Base-by-base conservation (phyloP, 2,888 invertebrate species). In the Pristionchus japonicus region DNA sequence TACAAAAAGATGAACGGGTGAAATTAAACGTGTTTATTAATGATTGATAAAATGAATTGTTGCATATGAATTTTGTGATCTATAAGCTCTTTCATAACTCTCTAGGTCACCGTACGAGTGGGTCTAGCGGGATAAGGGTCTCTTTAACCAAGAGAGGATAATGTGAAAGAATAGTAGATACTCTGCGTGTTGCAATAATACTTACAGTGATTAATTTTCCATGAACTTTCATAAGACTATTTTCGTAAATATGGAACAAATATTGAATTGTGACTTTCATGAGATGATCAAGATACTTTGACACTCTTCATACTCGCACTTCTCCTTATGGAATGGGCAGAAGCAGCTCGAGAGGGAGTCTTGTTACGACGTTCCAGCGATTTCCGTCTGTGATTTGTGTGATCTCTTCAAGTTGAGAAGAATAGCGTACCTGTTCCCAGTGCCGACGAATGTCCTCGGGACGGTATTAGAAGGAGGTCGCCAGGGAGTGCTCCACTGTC, bases 401-500 rank as follows among this genome's bases (percentile, higher is more conserved):
- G 1, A 77, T 74, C n/a, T 74, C 40, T 40, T 27, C 2, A 1
- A 27, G 0, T 2, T 80, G 31, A 11, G 43, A 27, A 2, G 1
- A 1, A 20, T 17, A 4, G 1, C 61, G 2, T 13, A 86, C 86
- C 86, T 67, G 31, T 86, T 86, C 17, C 86, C 86, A 0, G 86
- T 86, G 3, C 70, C 70, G 1, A 23, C 23, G 70, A 86, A 86
- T 11, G 70, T 86, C 23, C 86, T 43, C 49, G 67, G 86, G 20
- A 86, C 49, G 7, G 86, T 86, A 15, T 86, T 86, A 0, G 86
- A 86, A 3, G 86, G 86, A 3, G 86, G 86, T 43, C 70, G 23
- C 86, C 86, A 86, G 15, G 86, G 86, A 34, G 57, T 27, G 20
- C 27, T 49, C 86, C 86, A 86, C n/a, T 86, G 67, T 27, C 85